Conservation (phyloP, 1,140 invertebrate species). For the Papilio machaon region DNA sequence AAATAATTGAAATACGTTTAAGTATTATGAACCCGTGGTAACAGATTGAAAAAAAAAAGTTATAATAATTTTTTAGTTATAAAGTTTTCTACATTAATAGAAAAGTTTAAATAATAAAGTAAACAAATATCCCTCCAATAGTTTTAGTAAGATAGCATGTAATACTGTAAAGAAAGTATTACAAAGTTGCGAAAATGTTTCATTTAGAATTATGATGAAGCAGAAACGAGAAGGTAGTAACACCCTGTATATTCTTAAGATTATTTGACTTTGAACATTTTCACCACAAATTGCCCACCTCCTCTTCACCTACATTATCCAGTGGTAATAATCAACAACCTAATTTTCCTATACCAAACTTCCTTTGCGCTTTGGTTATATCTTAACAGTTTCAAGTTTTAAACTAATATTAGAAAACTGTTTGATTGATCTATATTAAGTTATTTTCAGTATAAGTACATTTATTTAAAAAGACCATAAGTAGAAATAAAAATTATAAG, state of each 20-base stretch:
- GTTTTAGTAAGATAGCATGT: not conserved
- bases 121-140: slow-evolving; percentile 19
- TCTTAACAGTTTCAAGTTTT: slow-evolving; percentile 17
- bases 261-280: slow-evolving; percentile 47
- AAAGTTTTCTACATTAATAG: no score
- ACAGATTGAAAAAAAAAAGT: not conserved
- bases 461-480: no score
- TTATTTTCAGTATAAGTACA: not conserved
- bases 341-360: slow-evolving; percentile 17
- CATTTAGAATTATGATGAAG: not conserved
- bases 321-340: slow-evolving; percentile 40
- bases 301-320: not conserved
- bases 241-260: slow-evolving; percentile 64
- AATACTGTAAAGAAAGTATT: not conserved
- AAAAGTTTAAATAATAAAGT: not conserved
- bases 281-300: slow-evolving; percentile 12
- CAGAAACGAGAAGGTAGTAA: slow-evolving; percentile 60
- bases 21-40: slow-evolving; percentile 33
- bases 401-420: not conserved
- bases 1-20: slow-evolving; percentile 24
- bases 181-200: not conserved
- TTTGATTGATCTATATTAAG: not conserved
- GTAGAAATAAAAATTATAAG: no score
- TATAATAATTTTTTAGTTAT: not conserved
- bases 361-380: slow-evolving; percentile 25